Evolutionary conservation across 1,140 invertebrate genomes (phyloP).

Genomic region (Megathymus violae): DNA sequence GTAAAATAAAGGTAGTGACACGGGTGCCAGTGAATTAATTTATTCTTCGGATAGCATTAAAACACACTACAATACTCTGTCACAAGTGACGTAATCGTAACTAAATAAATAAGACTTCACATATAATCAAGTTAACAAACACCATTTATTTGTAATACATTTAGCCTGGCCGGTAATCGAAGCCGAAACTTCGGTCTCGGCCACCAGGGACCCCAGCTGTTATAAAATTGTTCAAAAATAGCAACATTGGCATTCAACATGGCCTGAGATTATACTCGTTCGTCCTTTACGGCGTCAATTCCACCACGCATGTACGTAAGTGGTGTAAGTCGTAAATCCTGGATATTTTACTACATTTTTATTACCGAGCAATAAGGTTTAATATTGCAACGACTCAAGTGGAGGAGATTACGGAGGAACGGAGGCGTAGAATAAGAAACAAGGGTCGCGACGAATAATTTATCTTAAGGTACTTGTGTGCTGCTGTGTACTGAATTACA

Average conservation of each 20-base stretch:
- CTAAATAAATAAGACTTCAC: no score
- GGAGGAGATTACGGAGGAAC: conserved; percentile 18
- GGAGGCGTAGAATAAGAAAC: conserved; percentile 23
- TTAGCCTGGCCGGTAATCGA: no score
- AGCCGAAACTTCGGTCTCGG: no score
- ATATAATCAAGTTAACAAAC: no score
- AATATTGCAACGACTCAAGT: conserved; percentile 7
- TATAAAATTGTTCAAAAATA: conserved; percentile 7
- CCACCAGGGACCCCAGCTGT: no score
- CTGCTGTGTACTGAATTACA: conserved; percentile 18
- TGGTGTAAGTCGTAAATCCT: conserved; percentile 14
- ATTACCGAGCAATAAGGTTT: conserved; percentile 24
- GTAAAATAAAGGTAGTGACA: no score
- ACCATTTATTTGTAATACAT: no score
- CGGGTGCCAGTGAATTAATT: no score
- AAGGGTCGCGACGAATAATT: conserved; percentile 22
- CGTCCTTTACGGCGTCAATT: conserved; percentile 18
- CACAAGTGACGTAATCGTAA: no score
- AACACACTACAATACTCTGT: no score
- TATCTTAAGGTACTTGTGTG: conserved; percentile 11
- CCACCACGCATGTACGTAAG: conserved; percentile 29
- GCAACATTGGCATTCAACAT: conserved; percentile 18
- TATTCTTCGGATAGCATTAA: no score
- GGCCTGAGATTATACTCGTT: conserved; percentile 15
- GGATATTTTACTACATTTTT: conserved; percentile 8